Evolutionary conservation across 2,113 vertebrate genomes (phyloP), one percentile per base, ranked within the genome.

Genomic region (Micronycteris hirsuta): DNA sequence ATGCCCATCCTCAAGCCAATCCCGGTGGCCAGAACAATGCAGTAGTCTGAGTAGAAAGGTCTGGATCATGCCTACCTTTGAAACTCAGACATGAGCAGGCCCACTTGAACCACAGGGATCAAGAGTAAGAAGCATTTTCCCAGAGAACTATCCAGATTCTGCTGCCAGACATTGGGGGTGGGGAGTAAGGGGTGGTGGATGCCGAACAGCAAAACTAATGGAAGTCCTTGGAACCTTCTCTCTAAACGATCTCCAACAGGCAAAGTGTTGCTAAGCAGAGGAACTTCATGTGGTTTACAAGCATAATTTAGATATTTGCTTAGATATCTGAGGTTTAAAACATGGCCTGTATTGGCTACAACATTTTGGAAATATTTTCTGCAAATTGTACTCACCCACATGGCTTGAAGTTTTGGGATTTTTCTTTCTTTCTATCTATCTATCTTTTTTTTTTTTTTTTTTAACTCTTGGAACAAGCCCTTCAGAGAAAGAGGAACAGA

Each of bases 401-500:
- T 97, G 81, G 67, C 68, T 93, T 91, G 81, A 95, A 96, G 91
- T 88, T 96, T 94, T 10, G 78, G 43, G 81, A 16, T 20, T 82
- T 94, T 63, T 41, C 47, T 94, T 96, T 49, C 67, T 80, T 33
- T 65, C 47, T 93, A n/a, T 87, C 28, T 87, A 70, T 93, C 67
- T 43, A 11, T 24, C 24, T 92, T 80, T 54, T 74, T 83, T 45
- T 78, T 5, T 78, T 5, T 12, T 56, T 58, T 65, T 65, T 92
- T 88, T 76, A 81, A 81, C 97, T 97, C 85, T 97, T 96, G 91
- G 94, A 97, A 93, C 68, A 74, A 80, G 56, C 91, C 77, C 82
- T 96, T 93, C 84, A 94, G 91, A 94, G 93, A 93, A 97, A 91
- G 95, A 94, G 96, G 94, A 97, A 97, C 91, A 76, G 68, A 96